Percentiles rank a stretch among this genome's conserved stretches.
Evolutionary conservation across 2,113 vertebrate genomes (phyloP).

Genomic region (Mobula hypostoma): DNA sequence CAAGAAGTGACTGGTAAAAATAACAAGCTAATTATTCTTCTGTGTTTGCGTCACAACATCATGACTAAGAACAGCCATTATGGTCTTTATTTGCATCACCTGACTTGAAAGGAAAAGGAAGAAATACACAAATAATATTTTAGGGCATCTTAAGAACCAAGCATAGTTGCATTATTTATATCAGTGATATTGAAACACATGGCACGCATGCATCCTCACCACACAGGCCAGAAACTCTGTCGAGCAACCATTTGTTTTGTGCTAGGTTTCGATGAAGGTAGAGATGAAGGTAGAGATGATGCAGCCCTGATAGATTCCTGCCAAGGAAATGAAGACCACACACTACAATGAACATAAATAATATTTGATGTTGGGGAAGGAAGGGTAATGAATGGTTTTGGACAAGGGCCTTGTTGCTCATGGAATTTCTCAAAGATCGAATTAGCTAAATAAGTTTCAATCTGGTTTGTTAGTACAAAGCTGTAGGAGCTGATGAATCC

Average conservation of each 20-base stretch:
- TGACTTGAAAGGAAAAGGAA: not conserved
- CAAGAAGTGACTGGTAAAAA: slow-evolving; percentile 4
- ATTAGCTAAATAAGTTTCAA: not conserved
- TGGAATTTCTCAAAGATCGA: not conserved
- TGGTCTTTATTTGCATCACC: not conserved
- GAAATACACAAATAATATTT: not conserved
- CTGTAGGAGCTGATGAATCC: not conserved
- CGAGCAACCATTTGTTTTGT: not conserved
- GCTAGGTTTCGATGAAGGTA: not conserved
- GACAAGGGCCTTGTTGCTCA: not conserved
- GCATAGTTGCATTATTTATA: not conserved
- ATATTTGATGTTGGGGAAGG: not conserved
- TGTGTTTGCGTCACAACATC: not conserved
- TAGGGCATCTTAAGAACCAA: not conserved
- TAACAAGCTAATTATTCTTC: not conserved
- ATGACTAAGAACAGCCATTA: not conserved
- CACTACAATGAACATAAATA: not conserved
- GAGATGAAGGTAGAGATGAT: not conserved
- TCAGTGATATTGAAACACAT: not conserved
- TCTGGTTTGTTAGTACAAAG: not conserved
- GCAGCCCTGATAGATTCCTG: not conserved
- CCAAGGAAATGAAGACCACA: not conserved
- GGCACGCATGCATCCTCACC: not conserved
- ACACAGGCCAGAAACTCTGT: not conserved
- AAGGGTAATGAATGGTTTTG: not conserved